phyloP scores from a whole-genome alignment of 2,888 invertebrate species.

The Caenorhabditis japonica region DNA sequence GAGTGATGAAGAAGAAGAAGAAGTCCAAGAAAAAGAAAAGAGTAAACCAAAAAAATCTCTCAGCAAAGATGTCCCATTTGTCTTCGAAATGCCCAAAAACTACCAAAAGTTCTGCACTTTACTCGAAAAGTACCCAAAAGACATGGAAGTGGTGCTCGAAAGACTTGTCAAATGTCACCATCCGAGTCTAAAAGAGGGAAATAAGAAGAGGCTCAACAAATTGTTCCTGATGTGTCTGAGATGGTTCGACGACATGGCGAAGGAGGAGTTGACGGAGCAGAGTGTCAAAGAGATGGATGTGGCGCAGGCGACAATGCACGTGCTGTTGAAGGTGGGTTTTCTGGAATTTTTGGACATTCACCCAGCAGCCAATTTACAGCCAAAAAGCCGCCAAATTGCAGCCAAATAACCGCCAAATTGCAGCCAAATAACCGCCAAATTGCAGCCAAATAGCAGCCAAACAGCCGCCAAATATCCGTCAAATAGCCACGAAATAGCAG shows the following conservation, averaged over 20 bases:
- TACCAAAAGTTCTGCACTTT: constrained; percentile 55
- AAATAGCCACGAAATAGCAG: too few species aligned
- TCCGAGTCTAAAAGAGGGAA: constrained; percentile 85
- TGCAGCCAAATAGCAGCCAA: too few species aligned
- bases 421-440: too few species aligned
- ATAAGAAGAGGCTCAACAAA: constrained; percentile 84
- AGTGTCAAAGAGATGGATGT: constrained; percentile 37
- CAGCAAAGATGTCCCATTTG: constrained; percentile 53
- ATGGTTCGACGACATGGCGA: constrained; percentile 58
- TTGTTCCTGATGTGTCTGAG: constrained; percentile 82
- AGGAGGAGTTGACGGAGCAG: constrained; percentile 29
- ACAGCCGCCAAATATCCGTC: too few species aligned
- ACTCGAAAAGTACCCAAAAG: constrained; percentile 37
- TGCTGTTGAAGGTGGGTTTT: constrained; percentile 51
- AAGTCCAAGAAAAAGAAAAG: not conserved
- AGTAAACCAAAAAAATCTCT: not conserved
- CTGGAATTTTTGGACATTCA: too few species aligned
- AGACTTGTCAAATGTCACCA: constrained; percentile 91
- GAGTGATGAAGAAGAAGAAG: constrained; percentile 22
- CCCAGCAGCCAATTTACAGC: too few species aligned
- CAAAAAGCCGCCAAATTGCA: too few species aligned
- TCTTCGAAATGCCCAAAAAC: constrained; percentile 62
- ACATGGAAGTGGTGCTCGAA: constrained; percentile 79
- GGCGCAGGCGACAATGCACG: constrained; percentile 31
- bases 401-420: too few species aligned